Base-by-base conservation (phyloP, 2,113 vertebrate genomes). In the Anguilla rostrata region DNA sequence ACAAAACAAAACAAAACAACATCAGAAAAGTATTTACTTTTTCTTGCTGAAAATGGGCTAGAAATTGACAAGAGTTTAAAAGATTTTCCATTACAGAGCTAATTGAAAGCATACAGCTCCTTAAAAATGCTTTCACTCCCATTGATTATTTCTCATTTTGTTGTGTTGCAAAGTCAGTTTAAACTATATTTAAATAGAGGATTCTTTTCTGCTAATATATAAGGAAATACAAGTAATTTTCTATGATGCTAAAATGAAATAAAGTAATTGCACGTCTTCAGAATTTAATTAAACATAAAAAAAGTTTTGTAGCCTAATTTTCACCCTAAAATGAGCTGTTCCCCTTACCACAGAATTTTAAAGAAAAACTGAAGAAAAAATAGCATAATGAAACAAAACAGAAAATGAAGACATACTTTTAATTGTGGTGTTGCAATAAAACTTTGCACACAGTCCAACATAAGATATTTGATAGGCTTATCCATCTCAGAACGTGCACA, bases 221-320 rank as follows among this genome's bases (percentile, higher is more conserved):
- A 34, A 34, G 34, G 34, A 34, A 34, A 34, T 34, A 34, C 34
- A 34, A 34, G 34, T 34, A 34, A 34, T 34, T 34, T 34, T 34
- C 34, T 34, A 34, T 34, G 34, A 34, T 34, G 34, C 34, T 46
- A 46, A 46, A 46, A 46, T 46, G 4, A 46, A 46, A 46, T 46
- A 6, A 46, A 46, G 43, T 53, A 11, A 11, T 53, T 53, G 12
- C 8, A 53, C 14, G 11, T 9, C 49, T 53, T 53, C 49, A 53
- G 11, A 53, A 14, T 53, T 9, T 53, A 11, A 53, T 11, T 12
- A 53, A 53, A 9, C 7, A 11, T 53, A 53, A 9, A 53, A 53
- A 11, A 12, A 53, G 7, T 78, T 41, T 78, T 39, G 29, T 87
- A 87, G 80, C 85, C 86, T 78, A 57, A 84, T 86, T 88, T 84